A percentile compares a stretch with the other conserved stretches of the same genome.
phyloP scores from a whole-genome alignment of 2,113 vertebrate species.

The Penelope pileata region DNA sequence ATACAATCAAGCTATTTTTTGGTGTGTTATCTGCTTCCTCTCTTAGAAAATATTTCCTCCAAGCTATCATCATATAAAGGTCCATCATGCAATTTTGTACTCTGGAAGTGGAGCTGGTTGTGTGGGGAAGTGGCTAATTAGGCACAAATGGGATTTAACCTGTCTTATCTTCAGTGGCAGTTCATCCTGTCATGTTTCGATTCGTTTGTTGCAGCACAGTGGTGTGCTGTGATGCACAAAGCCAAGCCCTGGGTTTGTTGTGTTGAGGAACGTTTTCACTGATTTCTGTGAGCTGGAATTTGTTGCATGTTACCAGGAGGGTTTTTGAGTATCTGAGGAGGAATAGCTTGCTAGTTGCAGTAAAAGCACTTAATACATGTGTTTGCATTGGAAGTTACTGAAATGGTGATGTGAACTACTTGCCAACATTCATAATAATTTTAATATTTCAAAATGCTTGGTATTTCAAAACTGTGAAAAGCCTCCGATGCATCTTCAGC shows the following conservation, averaged over 20 bases:
- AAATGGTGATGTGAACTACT: neutral
- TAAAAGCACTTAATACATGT: neutral
- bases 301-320: neutral
- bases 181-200: neutral
- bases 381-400: neutral
- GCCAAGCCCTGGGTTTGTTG: neutral
- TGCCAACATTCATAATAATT: neutral
- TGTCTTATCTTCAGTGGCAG: slow-evolving; percentile 39
- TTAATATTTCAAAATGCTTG: neutral
- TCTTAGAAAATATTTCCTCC: slow-evolving; percentile 44
- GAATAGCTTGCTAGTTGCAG: neutral
- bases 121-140: slow-evolving; percentile 49
- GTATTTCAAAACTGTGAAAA: neutral
- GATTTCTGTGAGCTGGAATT: neutral
- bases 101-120: neutral
- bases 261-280: neutral
- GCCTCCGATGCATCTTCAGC: no score
- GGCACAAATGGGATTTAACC: slow-evolving; percentile 33
- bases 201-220: neutral
- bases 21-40: slow-evolving; percentile 47
- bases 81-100: neutral
- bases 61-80: neutral
- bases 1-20: neutral
- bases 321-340: neutral
- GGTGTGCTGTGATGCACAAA: neutral